Base-by-base conservation (phyloP, 2,113 vertebrate species). In the Macaca nemestrina region DNA sequence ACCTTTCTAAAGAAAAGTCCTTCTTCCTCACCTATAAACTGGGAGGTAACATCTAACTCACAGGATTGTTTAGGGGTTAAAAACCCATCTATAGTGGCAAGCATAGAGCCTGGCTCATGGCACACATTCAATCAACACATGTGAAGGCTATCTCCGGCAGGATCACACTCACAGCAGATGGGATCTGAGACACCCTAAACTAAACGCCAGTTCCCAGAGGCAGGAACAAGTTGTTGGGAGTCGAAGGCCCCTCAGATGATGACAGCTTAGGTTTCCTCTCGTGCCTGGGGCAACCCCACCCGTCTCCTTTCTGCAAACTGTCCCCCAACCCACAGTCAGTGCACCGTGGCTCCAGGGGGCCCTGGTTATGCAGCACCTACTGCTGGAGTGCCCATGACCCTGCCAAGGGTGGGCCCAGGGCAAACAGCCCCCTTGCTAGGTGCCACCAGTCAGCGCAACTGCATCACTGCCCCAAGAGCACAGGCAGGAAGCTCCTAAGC, bases 81-180 rank as follows among this genome's bases (percentile, higher is more conserved):
- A 30, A 30, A 8, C 1, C 59, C 38, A 7, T 3, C 4, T 2
- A 3, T 1, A 2, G 50, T 0, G 11, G 32, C 52, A 22, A 14
- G 68, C 12, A 7, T 1, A 1, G 22, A 1, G 38, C 18, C 75
- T 5, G 73, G 52, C 50, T n/a, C 23, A 0, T 0, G 0, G 78
- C 0, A 22, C 12, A 45, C 57, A 9, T 4, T 27, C 2, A 1
- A 7, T 25, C 1, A 1, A 22, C 5, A 4, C 32, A 23, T 27
- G 50, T 32, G 45, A 13, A 7, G 2, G 20, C 90, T 3, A 3
- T n/a, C 52, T 32, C 23, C 0, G 12, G 50, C 45, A 72, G 45
- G 70, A 59, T 57, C 23, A 0, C 5, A 3, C 57, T 30, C 38
- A 4, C 17, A 57, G 55, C 52, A 48, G 75, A 73, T 0, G 12